phyloP scores from a whole-genome alignment of 2,797 vertebrate genomes.

The Serranus cabrilla region DNA sequence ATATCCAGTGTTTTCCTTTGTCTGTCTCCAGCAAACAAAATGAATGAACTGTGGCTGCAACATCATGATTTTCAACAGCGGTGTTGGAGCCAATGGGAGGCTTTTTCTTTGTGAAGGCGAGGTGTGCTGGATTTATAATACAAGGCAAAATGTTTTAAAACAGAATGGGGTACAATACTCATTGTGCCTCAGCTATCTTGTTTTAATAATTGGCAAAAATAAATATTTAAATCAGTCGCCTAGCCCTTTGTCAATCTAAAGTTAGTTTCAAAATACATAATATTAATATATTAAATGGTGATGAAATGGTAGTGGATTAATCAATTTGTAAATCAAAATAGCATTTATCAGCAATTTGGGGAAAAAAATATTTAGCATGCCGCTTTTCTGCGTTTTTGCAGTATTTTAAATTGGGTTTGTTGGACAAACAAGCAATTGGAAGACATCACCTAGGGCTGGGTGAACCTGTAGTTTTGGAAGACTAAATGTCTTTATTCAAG shows the following conservation, averaged over 20 bases:
- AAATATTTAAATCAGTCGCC: no score
- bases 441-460: background rate
- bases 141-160: no score
- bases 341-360: background rate
- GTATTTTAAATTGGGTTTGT: background rate
- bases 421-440: slow-evolving; percentile 8
- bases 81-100: no score
- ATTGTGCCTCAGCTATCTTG: no score
- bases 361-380: background rate
- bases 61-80: no score
- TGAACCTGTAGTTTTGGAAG: background rate
- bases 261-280: background rate
- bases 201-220: no score
- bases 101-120: no score
- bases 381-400: background rate
- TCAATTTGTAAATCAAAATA: background rate
- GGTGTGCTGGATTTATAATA: no score
- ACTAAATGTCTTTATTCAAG: slow-evolving; percentile 13
- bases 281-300: slow-evolving; percentile 10
- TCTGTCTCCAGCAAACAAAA: no score
- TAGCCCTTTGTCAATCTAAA: background rate
- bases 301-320: background rate
- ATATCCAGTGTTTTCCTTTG: no score
- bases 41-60: no score
- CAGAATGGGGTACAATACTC: no score